phyloP scores from a whole-genome alignment of 1,140 invertebrate genomes.

The Diorhabda elongata region DNA sequence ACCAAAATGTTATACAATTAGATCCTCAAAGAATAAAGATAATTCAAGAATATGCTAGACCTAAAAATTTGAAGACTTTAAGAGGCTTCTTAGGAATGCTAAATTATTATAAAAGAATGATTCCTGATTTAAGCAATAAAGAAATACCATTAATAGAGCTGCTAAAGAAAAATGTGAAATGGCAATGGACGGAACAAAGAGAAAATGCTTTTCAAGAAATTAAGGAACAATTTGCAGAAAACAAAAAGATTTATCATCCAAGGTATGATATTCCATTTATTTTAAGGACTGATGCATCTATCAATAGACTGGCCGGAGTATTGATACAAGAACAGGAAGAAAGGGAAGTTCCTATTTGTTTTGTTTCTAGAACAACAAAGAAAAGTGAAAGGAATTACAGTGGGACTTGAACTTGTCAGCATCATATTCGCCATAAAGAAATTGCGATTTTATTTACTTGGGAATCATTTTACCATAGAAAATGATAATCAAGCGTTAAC shows the following conservation, averaged over 20 bases:
- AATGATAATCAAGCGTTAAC: constrained; percentile 7
- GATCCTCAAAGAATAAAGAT: constrained; percentile 31
- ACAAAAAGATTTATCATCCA: constrained; percentile 13
- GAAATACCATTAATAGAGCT: constrained; percentile 32
- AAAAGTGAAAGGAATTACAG: constrained; percentile 36
- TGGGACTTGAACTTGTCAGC: constrained; percentile 7
- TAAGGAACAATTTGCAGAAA: background rate
- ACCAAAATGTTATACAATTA: constrained; percentile 29
- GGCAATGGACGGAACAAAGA: constrained; percentile 6
- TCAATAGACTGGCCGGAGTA: constrained; percentile 42
- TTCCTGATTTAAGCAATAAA: constrained; percentile 26
- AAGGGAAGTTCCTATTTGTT: constrained; percentile 37
- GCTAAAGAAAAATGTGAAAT: constrained; percentile 27
- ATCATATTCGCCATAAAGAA: constrained; percentile 10
- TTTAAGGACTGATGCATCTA: constrained; percentile 36
- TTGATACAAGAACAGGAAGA: constrained; percentile 37
- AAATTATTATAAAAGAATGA: constrained; percentile 33
- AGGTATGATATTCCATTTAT: constrained; percentile 12
- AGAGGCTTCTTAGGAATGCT: constrained; percentile 31
- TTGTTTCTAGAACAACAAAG: constrained; percentile 43
- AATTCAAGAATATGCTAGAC: constrained; percentile 29
- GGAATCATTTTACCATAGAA: constrained; percentile 9
- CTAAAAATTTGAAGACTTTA: constrained; percentile 25
- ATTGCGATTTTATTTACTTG: constrained; percentile 11
- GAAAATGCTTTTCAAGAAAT: constrained; percentile 8